Base-by-base conservation (phyloP, 1,140 invertebrate species). In the Charaxes varanes region DNA sequence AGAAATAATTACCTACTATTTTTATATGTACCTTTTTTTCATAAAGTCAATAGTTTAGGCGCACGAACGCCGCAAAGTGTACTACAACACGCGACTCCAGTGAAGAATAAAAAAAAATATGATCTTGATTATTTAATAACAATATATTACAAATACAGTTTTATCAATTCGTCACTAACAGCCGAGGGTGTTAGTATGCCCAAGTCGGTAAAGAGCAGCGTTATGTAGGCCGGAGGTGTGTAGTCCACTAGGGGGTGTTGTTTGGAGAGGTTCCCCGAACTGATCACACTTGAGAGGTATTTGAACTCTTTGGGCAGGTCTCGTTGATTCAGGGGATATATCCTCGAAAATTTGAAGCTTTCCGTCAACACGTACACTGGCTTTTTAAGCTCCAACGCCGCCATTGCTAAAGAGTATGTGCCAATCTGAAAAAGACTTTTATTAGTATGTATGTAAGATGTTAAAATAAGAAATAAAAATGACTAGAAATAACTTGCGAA, bases 101-200 rank as follows among this genome's bases (percentile, higher is more conserved):
- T n/a, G n/a, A n/a, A n/a, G n/a, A n/a, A n/a, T n/a, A n/a, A n/a
- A n/a, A n/a, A n/a, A n/a, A n/a, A n/a, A 23, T n/a, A n/a, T 7
- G 1, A 22, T 1, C 21, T 22, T 22, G 2, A 35, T 24, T 2
- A 24, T 35, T 35, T 23, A 23, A 12, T 23, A 8, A 35, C 6
- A 14, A 18, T 19, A 32, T 24, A 21, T 89, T 88, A 98, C 61
- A 96, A 89, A 85, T 99, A 99, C 23, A 99, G 84, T 85, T 98
- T 97, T 41, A 99, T 97, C 2, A 99, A 87, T 88, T 98, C 96
- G 66, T 99, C 97, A 83, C 96, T 97, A 6, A 99, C 95, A 47
- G 96, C 97, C 1, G 96, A 96, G 1, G 98, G 94, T 3, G 97
- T 97, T 7, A 99, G 83, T 47, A 97, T 94, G 6, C 97, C 98